These are phyloP conservation scores for Aporrectodea caliginosa DNA, from an alignment of 1,140 invertebrate species.

Conservation along the genomic window DNA sequence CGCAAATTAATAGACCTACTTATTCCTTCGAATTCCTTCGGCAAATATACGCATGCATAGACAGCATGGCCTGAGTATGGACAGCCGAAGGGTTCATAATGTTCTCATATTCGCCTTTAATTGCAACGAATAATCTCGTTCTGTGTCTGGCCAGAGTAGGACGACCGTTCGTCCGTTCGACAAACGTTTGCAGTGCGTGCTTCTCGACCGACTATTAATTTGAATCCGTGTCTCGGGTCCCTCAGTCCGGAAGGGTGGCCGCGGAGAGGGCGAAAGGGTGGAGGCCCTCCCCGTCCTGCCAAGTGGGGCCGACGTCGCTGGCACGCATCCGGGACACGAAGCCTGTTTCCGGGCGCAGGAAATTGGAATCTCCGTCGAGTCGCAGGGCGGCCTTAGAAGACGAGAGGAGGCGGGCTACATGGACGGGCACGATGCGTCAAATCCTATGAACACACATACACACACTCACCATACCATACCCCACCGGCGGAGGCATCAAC, in stretches of 20 bases:
- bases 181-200: background rate
- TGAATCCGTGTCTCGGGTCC: background rate
- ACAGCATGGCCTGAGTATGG: background rate
- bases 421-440: background rate
- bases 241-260: background rate
- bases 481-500: background rate
- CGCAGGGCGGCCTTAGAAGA: background rate
- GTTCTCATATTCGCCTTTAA: background rate
- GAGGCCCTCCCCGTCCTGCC: background rate
- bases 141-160: too few species aligned
- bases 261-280: background rate
- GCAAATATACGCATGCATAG: background rate
- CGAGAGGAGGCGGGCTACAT: background rate
- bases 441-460: background rate
- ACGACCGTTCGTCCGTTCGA: too few species aligned
- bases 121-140: background rate
- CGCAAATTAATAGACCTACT: background rate
- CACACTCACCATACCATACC: background rate
- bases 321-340: background rate
- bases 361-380: background rate
- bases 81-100: background rate
- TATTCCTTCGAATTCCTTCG: too few species aligned
- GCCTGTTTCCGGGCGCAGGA: background rate
- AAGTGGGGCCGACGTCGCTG: too few species aligned
- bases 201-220: background rate